A percentile compares a stretch with the other conserved stretches of the same genome.
phyloP scores from a whole-genome alignment of 37 sponge, comb jelly and placozoan genomes.

The Diacarnus erythraeanus region DNA sequence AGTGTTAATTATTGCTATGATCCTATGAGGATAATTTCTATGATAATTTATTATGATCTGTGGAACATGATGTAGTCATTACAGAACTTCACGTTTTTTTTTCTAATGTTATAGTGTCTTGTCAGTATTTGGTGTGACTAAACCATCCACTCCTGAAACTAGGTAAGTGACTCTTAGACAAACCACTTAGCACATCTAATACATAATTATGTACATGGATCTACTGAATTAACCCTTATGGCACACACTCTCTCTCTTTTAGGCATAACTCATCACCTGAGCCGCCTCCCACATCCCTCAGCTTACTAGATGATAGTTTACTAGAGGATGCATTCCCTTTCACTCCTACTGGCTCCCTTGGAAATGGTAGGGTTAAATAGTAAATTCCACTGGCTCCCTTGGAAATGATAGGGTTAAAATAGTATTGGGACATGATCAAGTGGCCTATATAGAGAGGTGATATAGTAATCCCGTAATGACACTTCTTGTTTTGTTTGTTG shows the following conservation, averaged over 20 bases:
- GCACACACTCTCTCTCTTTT: no score
- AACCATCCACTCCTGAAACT: neutral
- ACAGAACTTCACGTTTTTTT: neutral
- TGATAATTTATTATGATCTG: no score
- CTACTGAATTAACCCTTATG: no score
- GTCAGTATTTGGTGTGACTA: slow-evolving; percentile 29
- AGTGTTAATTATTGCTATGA: no score
- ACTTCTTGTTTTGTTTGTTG: neutral
- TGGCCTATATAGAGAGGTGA: no score
- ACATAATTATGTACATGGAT: no score
- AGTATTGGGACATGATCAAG: no score
- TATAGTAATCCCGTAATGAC: no score
- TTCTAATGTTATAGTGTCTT: slow-evolving; percentile 24
- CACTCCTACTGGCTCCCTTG: slow-evolving; percentile 29
- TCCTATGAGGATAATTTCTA: no score
- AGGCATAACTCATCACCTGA: neutral
- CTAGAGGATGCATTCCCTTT: slow-evolving; percentile 12
- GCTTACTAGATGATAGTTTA: slow-evolving; percentile 67
- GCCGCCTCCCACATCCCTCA: slow-evolving; percentile 13
- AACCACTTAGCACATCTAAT: no score
- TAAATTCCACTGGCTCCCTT: slow-evolving; percentile 21
- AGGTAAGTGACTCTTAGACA: neutral
- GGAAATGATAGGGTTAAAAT: slow-evolving; percentile 34
- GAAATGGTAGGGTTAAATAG: slow-evolving; percentile 32
- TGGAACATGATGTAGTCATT: no score